Evolutionary conservation across 2,113 vertebrate genomes (phyloP).

Genomic region (Petroica traversi): DNA sequence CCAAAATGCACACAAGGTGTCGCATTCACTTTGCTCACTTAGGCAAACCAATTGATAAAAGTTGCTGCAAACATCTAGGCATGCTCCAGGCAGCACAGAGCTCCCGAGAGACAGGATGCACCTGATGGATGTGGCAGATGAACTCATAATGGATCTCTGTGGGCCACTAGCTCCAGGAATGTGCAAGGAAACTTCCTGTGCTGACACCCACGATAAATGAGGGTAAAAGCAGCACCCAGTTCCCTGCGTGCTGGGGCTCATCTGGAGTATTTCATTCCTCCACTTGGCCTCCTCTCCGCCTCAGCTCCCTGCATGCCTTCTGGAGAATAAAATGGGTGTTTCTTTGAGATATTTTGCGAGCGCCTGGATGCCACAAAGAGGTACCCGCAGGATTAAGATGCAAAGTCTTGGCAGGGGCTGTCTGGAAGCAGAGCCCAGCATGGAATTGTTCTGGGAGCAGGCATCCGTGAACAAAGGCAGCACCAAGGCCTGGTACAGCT

Average conservation of each 20-base stretch:
- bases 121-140: accelerated
- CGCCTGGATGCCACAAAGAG: background rate
- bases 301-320: background rate
- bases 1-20: accelerated
- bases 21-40: background rate
- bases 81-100: accelerated
- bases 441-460: background rate
- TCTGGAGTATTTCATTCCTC: background rate
- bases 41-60: background rate
- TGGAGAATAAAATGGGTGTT: background rate
- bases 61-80: background rate
- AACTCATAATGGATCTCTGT: background rate
- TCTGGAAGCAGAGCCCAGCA: background rate
- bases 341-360: background rate
- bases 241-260: background rate
- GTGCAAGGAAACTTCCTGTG: background rate
- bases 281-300: background rate
- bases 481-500: background rate
- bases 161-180: background rate
- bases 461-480: background rate
- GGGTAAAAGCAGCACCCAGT: accelerated
- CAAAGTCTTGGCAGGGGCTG: background rate
- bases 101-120: background rate
- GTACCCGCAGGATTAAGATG: background rate
- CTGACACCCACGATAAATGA: accelerated